A percentile compares a stretch with the other conserved stretches of the same genome.
These are phyloP conservation scores for Hylaea fasciaria DNA, from an alignment of 2,888 invertebrate species.

Conservation along the genomic window DNA sequence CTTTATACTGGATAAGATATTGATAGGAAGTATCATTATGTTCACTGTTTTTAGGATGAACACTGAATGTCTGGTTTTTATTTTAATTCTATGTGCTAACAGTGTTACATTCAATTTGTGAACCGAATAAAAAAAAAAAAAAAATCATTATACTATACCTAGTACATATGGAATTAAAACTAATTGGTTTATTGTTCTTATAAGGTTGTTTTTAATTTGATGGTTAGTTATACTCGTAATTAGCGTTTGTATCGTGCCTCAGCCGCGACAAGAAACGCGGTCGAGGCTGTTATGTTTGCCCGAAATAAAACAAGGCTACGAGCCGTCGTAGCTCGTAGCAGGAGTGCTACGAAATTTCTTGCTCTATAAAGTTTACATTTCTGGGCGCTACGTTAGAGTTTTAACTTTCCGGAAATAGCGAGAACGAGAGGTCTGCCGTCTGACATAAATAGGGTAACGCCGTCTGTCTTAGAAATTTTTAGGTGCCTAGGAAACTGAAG, in stretches of 20 bases:
- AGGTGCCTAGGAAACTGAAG: slow-evolving; percentile 8
- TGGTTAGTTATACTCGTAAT: neutral
- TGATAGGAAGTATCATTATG: too few relatives aligned
- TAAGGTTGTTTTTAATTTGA: neutral
- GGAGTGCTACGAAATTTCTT: slow-evolving; percentile 37
- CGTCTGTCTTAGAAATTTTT: slow-evolving; percentile 9
- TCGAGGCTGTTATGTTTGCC: slow-evolving; percentile 53
- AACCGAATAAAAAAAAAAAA: too few relatives aligned
- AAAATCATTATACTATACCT: too few relatives aligned
- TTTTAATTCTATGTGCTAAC: too few relatives aligned
- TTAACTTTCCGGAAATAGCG: slow-evolving; percentile 32
- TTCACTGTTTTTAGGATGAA: too few relatives aligned
- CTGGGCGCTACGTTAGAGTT: slow-evolving; percentile 17
- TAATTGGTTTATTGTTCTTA: too few relatives aligned
- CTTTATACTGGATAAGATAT: neutral
- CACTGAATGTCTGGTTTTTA: too few relatives aligned
- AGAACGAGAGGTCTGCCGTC: slow-evolving; percentile 24
- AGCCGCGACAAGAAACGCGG: slow-evolving; percentile 53
- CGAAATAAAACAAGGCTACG: slow-evolving; percentile 50
- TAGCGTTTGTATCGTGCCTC: slow-evolving; percentile 27
- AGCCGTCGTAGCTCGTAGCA: slow-evolving; percentile 34
- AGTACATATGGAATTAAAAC: too few relatives aligned
- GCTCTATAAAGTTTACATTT: slow-evolving; percentile 4
- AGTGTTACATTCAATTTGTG: too few relatives aligned
- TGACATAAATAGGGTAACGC: slow-evolving; percentile 25